phyloP scores from a whole-genome alignment of 2,888 invertebrate species.

The Folsomia manolachei region DNA sequence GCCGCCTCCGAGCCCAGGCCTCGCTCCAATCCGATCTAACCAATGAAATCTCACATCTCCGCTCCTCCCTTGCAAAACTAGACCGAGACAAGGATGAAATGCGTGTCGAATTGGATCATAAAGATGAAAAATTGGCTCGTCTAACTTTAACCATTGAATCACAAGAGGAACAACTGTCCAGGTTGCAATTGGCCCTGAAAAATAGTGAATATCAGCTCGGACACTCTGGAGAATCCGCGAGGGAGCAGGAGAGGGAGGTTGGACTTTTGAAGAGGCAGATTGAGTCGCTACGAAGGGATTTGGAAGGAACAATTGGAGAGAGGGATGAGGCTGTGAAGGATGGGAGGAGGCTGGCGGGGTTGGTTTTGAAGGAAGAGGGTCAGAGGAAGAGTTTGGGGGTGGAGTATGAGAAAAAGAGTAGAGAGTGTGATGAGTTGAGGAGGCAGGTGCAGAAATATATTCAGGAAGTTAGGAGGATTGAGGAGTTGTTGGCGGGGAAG shows the following conservation, averaged over 20 bases:
- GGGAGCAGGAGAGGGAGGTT: constrained; percentile 43
- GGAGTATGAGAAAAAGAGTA: constrained; percentile 40
- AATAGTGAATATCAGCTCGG: constrained; percentile 44
- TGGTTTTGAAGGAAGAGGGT: constrained; percentile 33
- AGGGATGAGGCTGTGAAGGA: constrained; percentile 43
- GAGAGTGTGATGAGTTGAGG: constrained; percentile 43
- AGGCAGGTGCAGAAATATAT: constrained; percentile 47
- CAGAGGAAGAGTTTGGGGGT: constrained; percentile 34
- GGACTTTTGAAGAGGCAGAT: constrained; percentile 34
- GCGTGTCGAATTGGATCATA: constrained; percentile 43
- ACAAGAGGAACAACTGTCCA: constrained; percentile 33
- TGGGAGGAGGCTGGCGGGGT: constrained; percentile 28
- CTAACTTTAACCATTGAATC: constrained; percentile 29
- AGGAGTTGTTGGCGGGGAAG: constrained; percentile 46
- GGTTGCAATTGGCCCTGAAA: constrained; percentile 39
- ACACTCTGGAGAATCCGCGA: constrained; percentile 40
- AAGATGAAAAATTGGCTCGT: constrained; percentile 42
- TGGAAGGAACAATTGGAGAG: constrained; percentile 38
- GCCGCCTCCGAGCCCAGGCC: constrained; percentile 28
- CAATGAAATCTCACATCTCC: constrained; percentile 23
- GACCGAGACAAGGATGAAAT: constrained; percentile 48
- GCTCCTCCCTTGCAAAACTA: constrained; percentile 17
- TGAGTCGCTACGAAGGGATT: constrained; percentile 36
- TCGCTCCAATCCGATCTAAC: constrained; percentile 18
- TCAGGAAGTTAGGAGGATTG: constrained; percentile 48